Percentiles rank a stretch among this genome's conserved stretches.
phyloP scores from a whole-genome alignment of 1,140 invertebrate genomes.

The Macrostomum lignano region DNA sequence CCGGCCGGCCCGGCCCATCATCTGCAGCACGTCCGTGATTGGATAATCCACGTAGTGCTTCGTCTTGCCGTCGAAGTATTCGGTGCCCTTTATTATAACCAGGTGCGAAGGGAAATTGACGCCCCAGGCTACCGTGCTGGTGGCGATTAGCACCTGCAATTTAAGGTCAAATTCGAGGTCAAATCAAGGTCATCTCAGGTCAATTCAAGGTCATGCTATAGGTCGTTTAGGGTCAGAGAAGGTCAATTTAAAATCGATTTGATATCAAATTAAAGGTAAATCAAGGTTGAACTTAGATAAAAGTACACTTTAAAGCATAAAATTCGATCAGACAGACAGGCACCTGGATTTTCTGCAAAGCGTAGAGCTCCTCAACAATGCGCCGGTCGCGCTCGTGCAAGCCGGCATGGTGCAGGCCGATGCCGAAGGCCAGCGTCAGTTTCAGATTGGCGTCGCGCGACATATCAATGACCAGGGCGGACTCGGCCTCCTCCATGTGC shows the following conservation, averaged over 20 bases:
- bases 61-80: constrained; percentile 85
- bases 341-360: constrained; percentile 83
- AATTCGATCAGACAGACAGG: constrained; percentile 6
- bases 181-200: background rate
- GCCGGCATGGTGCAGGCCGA: constrained; percentile 89
- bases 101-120: constrained; percentile 87
- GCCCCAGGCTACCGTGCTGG: constrained; percentile 87
- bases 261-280: too few relatives aligned
- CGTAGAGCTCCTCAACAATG: constrained; percentile 71
- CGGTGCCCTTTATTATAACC: constrained; percentile 42
- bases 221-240: background rate
- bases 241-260: background rate
- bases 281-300: background rate
- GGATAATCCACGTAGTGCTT: constrained; percentile 95
- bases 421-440: constrained; percentile 73
- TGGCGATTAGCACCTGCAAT: constrained; percentile 59
- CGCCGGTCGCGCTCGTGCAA: constrained; percentile 63
- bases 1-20: constrained; percentile 89
- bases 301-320: too few relatives aligned
- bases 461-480: too few relatives aligned
- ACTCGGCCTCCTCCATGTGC: constrained; percentile 53
- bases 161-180: too few relatives aligned
- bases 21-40: constrained; percentile 66
- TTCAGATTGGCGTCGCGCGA: constrained; percentile 70
- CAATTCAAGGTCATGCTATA: background rate